Evolutionary conservation across 35 echinoderm and acorn worm genomes (phyloP).

Genomic region (Apostichopus japonicus): DNA sequence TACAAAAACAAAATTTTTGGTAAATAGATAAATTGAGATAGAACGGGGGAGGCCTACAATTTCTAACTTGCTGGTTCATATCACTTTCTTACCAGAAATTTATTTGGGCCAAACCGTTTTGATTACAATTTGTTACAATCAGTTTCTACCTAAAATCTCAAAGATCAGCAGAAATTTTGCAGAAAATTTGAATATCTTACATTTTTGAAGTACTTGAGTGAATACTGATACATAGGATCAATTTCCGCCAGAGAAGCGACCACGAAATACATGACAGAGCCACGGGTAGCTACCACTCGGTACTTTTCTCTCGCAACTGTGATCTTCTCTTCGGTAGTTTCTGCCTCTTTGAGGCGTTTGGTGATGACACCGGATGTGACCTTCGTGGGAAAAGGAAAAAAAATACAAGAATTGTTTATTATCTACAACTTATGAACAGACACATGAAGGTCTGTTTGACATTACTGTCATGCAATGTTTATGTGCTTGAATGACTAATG

Average conservation of each 20-base stretch:
- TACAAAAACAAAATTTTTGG: too few relatives aligned
- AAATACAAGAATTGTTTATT: background rate
- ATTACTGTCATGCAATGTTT: too few relatives aligned
- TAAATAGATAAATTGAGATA: background rate
- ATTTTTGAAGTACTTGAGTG: conserved; percentile 99
- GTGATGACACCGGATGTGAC: conserved; percentile 98
- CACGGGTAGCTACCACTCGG: conserved; percentile 82
- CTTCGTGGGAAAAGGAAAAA: conserved; percentile 15
- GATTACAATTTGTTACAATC: too few relatives aligned
- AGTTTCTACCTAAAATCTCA: too few relatives aligned
- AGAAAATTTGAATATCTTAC: conserved; percentile 53
- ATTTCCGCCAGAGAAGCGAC: conserved; percentile 95
- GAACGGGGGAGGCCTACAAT: background rate
- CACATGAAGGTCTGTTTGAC: too few relatives aligned
- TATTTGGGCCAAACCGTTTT: too few relatives aligned
- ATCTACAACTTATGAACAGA: background rate
- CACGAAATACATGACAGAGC: conserved; percentile 98
- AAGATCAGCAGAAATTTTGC: too few relatives aligned
- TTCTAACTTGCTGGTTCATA: background rate
- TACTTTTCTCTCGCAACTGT: conserved; percentile 92
- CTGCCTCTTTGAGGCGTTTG: conserved; percentile 88
- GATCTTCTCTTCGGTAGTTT: conserved; percentile 96
- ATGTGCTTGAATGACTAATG: too few relatives aligned
- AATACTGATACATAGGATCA: conserved; percentile 99
- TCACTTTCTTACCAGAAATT: too few relatives aligned